Conservation (phyloP, 2,888 invertebrate species). For the Lithodes maja region DNA sequence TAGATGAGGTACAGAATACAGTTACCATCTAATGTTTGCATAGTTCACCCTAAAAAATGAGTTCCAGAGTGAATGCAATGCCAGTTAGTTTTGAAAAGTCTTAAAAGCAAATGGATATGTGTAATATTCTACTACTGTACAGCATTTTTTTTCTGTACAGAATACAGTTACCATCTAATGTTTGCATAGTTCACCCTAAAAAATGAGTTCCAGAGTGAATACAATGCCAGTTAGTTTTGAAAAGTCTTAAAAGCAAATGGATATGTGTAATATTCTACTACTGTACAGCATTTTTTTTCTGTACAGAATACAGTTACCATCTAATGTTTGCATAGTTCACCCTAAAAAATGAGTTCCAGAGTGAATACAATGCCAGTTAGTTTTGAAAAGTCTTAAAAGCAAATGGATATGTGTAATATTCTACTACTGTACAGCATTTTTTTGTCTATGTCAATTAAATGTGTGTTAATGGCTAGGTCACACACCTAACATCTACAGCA, state of each 20-base stretch:
- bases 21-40: no score
- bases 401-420: background rate
- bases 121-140: no score
- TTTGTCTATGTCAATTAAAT: no score
- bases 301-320: background rate
- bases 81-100: background rate
- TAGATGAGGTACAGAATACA: constrained; percentile 5
- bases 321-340: no score
- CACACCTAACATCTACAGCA: no score
- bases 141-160: no score
- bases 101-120: background rate
- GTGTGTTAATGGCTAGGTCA: background rate
- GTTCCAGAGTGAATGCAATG: background rate
- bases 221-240: background rate
- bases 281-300: no score
- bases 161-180: background rate
- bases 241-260: background rate
- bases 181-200: no score
- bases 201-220: no score
- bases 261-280: background rate
- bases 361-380: constrained; percentile 2
- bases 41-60: no score
- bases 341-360: no score
- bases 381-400: background rate
- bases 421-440: background rate